A percentile compares a stretch with the other conserved stretches of the same genome.
These are phyloP conservation scores for Scaptomyza reducta DNA, from an alignment of 2,888 invertebrate species.

Conservation along the genomic window DNA sequence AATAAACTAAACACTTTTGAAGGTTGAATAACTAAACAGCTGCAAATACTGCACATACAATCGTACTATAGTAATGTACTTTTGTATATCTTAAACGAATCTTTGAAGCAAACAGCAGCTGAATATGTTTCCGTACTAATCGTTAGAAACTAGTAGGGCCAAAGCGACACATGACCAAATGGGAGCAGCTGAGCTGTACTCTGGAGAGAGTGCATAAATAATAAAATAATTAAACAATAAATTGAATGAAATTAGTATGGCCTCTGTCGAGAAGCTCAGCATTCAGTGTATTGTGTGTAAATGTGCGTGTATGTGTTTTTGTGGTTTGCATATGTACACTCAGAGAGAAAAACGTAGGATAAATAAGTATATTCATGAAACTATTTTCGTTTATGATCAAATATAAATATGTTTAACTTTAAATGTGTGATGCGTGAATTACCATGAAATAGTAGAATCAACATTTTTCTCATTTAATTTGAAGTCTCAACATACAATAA, in stretches of 20 bases:
- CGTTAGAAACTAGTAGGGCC: slow-evolving; percentile 24
- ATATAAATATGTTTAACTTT: no score
- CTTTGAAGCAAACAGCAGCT: slow-evolving; percentile 39
- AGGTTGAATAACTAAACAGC: slow-evolving; percentile 18
- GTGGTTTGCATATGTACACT: slow-evolving; percentile 6
- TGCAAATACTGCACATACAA: slow-evolving; percentile 5
- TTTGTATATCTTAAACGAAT: slow-evolving; percentile 10
- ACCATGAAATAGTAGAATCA: no score
- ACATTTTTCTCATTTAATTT: no score
- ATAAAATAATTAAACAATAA: slow-evolving; percentile 78
- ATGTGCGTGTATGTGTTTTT: slow-evolving; percentile 5
- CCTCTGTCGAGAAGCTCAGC: slow-evolving; percentile 48
- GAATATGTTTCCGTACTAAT: slow-evolving; percentile 9
- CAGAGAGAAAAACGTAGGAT: neutral
- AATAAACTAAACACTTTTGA: slow-evolving; percentile 17
- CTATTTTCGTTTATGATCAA: no score
- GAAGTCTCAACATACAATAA: no score
- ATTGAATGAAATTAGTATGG: slow-evolving; percentile 75
- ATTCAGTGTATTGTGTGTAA: slow-evolving; percentile 3
- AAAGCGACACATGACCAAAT: neutral
- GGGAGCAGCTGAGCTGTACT: slow-evolving; percentile 44
- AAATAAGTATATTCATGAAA: neutral
- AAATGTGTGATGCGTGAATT: no score
- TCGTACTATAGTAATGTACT: neutral
- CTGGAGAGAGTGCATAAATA: slow-evolving; percentile 66